phyloP scores from a whole-genome alignment of 2,797 vertebrate genomes.

The Enteromius thamalakanensis region DNA sequence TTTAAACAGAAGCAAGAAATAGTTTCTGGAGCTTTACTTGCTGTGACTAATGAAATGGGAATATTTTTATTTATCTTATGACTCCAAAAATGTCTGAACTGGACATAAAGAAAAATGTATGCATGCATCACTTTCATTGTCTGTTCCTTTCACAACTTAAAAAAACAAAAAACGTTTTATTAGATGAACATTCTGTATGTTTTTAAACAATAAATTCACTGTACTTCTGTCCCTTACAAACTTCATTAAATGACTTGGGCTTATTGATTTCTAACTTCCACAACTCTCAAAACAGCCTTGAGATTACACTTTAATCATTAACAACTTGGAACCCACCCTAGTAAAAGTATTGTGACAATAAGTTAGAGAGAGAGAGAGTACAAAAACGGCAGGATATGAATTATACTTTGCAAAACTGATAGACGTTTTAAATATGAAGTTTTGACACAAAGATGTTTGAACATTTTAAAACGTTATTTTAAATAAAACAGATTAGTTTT shows the following conservation, averaged over 20 bases:
- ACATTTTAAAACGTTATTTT: constrained; percentile 9
- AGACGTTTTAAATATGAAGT: neutral
- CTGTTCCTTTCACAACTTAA: neutral
- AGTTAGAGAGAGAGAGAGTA: neutral
- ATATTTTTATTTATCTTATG: neutral
- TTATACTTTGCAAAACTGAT: neutral
- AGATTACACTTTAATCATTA: constrained; percentile 70
- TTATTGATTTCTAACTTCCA: neutral
- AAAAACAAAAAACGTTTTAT: too few relatives aligned
- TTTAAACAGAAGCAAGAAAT: constrained; percentile 7
- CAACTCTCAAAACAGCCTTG: constrained; percentile 64
- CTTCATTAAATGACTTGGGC: neutral
- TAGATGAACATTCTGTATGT: neutral
- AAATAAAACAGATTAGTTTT: neutral
- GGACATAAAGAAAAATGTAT: neutral
- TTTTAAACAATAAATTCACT: neutral
- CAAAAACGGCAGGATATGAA: neutral
- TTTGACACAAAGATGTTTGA: neutral
- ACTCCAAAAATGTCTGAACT: neutral
- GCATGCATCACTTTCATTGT: neutral
- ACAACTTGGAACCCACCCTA: constrained; percentile 55
- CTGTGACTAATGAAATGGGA: neutral
- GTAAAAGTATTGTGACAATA: neutral
- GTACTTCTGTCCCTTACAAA: neutral
- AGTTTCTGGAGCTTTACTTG: neutral